Conservation (phyloP, 2,888 invertebrate species). For the Leptinotarsa tumamoca region DNA sequence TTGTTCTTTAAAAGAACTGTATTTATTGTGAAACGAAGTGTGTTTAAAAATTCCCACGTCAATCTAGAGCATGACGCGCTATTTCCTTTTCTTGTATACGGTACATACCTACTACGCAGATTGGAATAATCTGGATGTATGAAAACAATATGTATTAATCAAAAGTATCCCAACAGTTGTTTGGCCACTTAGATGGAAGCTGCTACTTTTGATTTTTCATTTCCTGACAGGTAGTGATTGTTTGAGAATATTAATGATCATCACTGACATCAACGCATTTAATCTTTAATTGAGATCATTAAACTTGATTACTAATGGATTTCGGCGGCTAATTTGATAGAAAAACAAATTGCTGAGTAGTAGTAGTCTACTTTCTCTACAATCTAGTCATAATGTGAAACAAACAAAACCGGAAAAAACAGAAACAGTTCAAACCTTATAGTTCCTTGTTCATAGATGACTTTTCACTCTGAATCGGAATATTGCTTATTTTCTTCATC, state of each 20-base stretch:
- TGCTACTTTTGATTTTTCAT: background rate
- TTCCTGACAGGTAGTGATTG: background rate
- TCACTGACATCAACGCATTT: background rate
- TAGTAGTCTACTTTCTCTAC: background rate
- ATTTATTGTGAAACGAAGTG: background rate
- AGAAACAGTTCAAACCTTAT: too few species aligned
- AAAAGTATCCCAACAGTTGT: background rate
- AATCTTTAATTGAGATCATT: background rate
- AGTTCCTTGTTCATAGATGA: too few species aligned
- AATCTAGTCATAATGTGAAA: too few species aligned
- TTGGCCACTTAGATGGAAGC: background rate
- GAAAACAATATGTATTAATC: too few species aligned
- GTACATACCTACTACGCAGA: background rate
- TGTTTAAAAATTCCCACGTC: background rate
- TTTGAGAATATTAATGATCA: slow-evolving; percentile 2
- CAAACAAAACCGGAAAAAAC: too few species aligned
- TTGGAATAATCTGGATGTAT: too few species aligned
- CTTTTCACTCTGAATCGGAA: too few species aligned
- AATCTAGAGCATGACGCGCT: background rate
- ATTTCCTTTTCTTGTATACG: slow-evolving; percentile 3
- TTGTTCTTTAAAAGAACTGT: background rate
- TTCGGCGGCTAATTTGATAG: background rate
- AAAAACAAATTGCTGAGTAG: background rate
- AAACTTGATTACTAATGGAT: background rate
- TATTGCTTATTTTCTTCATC: too few species aligned